Base-by-base conservation (phyloP, 2,888 invertebrate species). In the Camponotus fellah region DNA sequence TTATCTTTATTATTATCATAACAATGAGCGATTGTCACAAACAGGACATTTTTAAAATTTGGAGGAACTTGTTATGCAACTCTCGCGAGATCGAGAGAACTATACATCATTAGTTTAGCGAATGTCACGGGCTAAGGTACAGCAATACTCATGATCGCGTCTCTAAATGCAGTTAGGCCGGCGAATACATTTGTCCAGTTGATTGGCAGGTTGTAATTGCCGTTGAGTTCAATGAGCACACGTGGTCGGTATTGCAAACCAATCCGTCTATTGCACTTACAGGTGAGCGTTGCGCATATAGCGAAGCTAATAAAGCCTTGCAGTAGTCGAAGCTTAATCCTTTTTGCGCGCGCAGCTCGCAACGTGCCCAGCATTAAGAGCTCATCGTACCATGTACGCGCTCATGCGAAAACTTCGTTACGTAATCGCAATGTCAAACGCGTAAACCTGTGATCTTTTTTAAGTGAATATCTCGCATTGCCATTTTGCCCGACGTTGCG, bases 371-470 rank as follows among this genome's bases (percentile, higher is more conserved):
- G 65, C 69, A 71, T 74, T 65, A 66, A 81, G 66, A 53, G 84
- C 65, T n/a, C 64, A 32, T 65, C 46, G 71, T 71, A 60, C 43
- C 43, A 6, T 12, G 64, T 71, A 69, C 53, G 71, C 64, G 64
- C 71, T 71, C 71, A 72, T 64, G 84, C 74, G 68, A 74, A 66
- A 84, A 84, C 72, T 74, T 84, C 40, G 72, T 84, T 82, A 84
- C 56, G 82, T 84, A 84, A 84, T 82, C 82, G 82, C 71, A 60
- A 82, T 71, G 66, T 72, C 71, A 72, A 82, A 83, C 37, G 49
- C 72, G 72, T 62, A 72, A 80, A 80, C 37, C 60, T 60, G 72
- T 62, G 79, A 79, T 60, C 60, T 26, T 72, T 68, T 72, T 60
- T 60, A 43, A 64, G 71, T 46, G 71, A 43, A 60, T 58, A 46